These are phyloP conservation scores for Mycteria americana DNA, from an alignment of 2,797 vertebrate genomes.

Conservation along the genomic window DNA sequence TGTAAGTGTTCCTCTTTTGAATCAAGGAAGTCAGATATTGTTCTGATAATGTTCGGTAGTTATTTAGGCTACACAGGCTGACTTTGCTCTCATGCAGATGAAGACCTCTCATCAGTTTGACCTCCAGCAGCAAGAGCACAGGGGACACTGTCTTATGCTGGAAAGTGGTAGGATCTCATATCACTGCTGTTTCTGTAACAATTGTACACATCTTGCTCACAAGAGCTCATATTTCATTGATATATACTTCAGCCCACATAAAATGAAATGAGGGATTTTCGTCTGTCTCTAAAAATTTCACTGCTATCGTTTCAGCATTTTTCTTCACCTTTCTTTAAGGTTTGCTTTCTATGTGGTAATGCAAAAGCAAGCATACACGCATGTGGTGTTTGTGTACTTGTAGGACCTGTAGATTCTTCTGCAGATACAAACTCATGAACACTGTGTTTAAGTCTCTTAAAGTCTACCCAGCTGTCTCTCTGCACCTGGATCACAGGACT, in stretches of 20 bases:
- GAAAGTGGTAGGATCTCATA: background rate
- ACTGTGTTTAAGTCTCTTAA: background rate
- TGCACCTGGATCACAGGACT: background rate
- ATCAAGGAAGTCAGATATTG: background rate
- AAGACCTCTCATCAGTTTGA: background rate
- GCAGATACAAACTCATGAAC: background rate
- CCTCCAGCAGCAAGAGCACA: background rate
- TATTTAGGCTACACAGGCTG: background rate
- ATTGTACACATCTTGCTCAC: background rate
- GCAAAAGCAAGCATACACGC: background rate
- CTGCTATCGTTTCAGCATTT: background rate
- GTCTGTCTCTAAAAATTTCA: background rate
- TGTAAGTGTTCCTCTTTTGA: background rate
- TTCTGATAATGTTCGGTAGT: background rate
- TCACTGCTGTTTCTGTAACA: background rate
- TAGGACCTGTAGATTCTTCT: background rate
- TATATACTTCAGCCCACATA: background rate
- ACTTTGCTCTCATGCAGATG: background rate
- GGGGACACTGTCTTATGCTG: background rate
- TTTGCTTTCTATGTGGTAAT: background rate
- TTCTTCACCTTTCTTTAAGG: background rate
- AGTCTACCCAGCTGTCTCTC: background rate
- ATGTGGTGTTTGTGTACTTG: rapidly evolving
- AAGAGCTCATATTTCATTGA: background rate
- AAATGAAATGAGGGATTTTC: background rate